Conservation (phyloP, 2,888 invertebrate genomes). For the Eulithis prunata region DNA sequence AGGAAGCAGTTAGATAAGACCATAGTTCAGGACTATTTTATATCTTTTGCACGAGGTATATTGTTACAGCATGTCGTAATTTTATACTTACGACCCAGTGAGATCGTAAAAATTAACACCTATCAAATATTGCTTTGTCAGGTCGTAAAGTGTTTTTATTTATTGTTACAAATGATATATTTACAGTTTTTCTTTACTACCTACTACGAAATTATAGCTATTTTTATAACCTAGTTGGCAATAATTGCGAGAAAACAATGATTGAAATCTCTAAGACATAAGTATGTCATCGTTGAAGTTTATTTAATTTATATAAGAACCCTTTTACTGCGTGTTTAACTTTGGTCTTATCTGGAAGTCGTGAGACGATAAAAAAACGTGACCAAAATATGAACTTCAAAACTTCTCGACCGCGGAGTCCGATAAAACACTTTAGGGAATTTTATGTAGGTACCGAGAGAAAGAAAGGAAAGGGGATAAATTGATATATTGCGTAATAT, state of each 20-base stretch:
- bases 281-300: too few relatives aligned
- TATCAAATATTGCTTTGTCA: constrained; percentile 57
- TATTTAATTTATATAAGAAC: background rate
- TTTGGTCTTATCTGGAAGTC: background rate
- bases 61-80: constrained; percentile 48
- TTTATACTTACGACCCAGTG: constrained; percentile 48
- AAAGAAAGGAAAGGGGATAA: constrained; percentile 42
- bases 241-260: too few relatives aligned
- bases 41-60: constrained; percentile 56
- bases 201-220: background rate
- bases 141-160: constrained; percentile 47
- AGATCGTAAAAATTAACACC: constrained; percentile 55
- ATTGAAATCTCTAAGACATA: too few relatives aligned
- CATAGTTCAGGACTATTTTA: constrained; percentile 56
- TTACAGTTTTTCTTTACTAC: background rate
- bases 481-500: constrained; percentile 48
- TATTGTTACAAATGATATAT: constrained; percentile 45
- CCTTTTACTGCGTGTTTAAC: constrained; percentile 1
- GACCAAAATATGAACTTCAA: constrained; percentile 5
- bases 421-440: constrained; percentile 37
- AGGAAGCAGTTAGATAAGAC: constrained; percentile 52
- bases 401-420: constrained; percentile 20
- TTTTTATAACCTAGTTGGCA: too few relatives aligned
- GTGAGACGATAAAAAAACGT: constrained; percentile 2
- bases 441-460: constrained; percentile 27